phyloP scores from a whole-genome alignment of 2,888 invertebrate species.

The Callinectes sapidus region DNA sequence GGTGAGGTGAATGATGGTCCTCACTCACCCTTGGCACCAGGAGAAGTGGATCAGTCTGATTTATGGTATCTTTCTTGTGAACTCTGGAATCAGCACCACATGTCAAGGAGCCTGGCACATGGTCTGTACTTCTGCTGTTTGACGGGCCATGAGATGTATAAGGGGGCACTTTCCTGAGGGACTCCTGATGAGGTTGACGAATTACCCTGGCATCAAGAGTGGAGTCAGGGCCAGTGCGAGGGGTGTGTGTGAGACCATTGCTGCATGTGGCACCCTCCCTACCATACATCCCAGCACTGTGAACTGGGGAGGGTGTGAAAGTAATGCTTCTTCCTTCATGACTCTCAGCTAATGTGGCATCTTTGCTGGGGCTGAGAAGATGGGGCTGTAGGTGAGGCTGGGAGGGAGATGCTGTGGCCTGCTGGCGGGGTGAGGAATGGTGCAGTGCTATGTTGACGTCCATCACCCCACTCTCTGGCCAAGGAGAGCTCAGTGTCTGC shows the following conservation, averaged over 20 bases:
- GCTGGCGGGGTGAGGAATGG: not conserved
- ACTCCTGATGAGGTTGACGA: not conserved
- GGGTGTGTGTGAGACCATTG: not conserved
- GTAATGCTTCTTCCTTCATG: not conserved
- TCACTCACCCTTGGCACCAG: constrained; percentile 23
- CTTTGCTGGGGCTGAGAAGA: not conserved
- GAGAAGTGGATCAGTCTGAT: constrained; percentile 41
- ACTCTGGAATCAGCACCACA: not conserved
- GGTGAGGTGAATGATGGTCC: not conserved
- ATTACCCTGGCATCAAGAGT: not conserved
- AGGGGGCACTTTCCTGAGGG: not conserved
- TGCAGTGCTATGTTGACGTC: not conserved
- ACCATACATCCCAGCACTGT: not conserved
- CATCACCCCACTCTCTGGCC: not conserved
- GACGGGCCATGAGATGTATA: not conserved
- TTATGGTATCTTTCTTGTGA: constrained; percentile 37
- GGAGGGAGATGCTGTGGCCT: not conserved
- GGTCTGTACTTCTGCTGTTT: not conserved
- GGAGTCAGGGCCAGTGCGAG: not conserved
- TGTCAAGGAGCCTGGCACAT: too few relatives aligned
- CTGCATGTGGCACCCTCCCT: not conserved
- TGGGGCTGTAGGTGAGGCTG: not conserved
- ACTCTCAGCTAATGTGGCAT: not conserved
- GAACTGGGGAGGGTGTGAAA: not conserved
- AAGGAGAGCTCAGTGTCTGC: not conserved